Evolutionary conservation across 2,888 invertebrate genomes (phyloP).

Genomic region (Baronia brevicornis): DNA sequence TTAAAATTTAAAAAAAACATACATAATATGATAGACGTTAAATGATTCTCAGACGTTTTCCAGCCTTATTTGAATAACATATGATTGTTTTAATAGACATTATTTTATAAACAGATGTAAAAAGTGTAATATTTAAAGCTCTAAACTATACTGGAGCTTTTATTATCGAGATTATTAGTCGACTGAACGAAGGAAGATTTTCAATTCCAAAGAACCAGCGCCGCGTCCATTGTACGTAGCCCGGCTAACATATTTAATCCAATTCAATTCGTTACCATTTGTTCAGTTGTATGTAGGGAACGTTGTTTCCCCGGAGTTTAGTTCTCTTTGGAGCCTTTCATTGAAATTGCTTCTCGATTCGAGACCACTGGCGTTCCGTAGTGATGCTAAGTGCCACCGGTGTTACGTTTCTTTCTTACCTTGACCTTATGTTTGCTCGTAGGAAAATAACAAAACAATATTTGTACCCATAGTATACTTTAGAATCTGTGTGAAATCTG

Average conservation of each 20-base stretch:
- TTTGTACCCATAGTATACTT: too few relatives aligned
- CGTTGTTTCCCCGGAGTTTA: constrained; percentile 12
- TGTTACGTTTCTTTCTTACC: constrained; percentile 5
- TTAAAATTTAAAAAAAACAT: too few relatives aligned
- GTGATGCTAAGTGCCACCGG: constrained; percentile 4
- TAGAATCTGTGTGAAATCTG: too few relatives aligned
- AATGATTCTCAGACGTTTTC: too few relatives aligned
- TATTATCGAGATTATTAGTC: too few relatives aligned
- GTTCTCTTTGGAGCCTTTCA: constrained; percentile 21
- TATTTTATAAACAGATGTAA: too few relatives aligned
- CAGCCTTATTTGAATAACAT: too few relatives aligned
- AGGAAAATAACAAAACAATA: too few relatives aligned
- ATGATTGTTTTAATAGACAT: too few relatives aligned
- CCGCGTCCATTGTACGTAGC: constrained; percentile 8
- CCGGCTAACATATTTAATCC: constrained; percentile 14
- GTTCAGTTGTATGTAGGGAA: constrained; percentile 15
- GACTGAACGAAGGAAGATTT: constrained; percentile 2
- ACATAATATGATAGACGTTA: too few relatives aligned
- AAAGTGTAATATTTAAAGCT: too few relatives aligned
- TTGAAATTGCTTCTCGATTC: constrained; percentile 24
- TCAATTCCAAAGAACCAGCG: constrained; percentile 5
- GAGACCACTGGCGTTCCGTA: constrained; percentile 8
- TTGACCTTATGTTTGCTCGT: constrained; percentile 4
- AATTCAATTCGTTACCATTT: constrained; percentile 14
- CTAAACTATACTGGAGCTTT: too few relatives aligned